Conservation (phyloP, 2,888 invertebrate genomes). For the Macrosiphum euphorbiae region DNA sequence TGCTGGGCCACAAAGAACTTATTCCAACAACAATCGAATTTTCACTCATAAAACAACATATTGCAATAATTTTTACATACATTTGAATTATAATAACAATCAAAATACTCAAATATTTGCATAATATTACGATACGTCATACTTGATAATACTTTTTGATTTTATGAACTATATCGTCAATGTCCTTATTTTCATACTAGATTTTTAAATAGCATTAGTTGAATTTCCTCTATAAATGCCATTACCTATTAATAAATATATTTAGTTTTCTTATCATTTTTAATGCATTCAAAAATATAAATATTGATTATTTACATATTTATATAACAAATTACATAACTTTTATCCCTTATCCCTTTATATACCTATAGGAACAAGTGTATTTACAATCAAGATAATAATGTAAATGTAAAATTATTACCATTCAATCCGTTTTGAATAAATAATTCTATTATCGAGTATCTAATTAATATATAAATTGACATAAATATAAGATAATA, state of each 20-base stretch:
- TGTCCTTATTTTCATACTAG: not conserved
- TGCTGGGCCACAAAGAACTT: conserved; percentile 52
- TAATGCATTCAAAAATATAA: not conserved
- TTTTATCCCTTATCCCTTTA: too few species aligned
- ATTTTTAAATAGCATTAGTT: not conserved
- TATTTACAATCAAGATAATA: not conserved
- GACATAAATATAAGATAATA: not conserved
- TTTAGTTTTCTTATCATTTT: not conserved
- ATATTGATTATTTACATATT: not conserved
- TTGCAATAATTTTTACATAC: not conserved
- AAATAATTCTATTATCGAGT: not conserved
- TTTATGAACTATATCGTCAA: not conserved
- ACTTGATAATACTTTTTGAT: not conserved
- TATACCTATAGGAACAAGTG: not conserved
- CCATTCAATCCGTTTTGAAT: not conserved
- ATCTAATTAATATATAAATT: not conserved
- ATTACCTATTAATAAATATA: not conserved
- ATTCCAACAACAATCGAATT: conserved; percentile 56
- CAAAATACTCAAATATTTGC: not conserved
- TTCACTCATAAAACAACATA: not conserved
- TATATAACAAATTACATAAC: not conserved
- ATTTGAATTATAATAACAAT: not conserved
- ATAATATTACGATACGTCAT: not conserved
- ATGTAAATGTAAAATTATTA: not conserved
- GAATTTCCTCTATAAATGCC: not conserved